Evolutionary conservation across 2,113 vertebrate genomes (phyloP), one percentile per base, ranked within the genome.

Genomic region (Melanotaenia duboulayi): DNA sequence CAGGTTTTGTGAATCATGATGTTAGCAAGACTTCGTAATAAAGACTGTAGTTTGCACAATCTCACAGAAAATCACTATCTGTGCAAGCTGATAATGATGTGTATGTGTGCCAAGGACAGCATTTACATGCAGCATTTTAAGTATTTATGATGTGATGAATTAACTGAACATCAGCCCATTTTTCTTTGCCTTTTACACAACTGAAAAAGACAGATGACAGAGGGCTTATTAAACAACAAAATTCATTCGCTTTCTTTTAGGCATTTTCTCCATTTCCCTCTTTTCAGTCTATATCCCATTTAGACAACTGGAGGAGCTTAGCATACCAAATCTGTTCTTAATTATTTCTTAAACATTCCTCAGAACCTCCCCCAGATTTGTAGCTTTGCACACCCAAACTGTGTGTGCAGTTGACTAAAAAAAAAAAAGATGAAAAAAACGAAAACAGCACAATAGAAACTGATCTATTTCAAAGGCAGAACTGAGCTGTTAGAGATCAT

Each of bases 281-380:
- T 69, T 84, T 71, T 86, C 75, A 65, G 66, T 84, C 65, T 61
- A 57, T 57, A 84, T 92, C 85, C 82, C 84, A 90, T 87, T 89
- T 80, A 87, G 80, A 88, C 69, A 54, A 85, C 83, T 44, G 71
- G 65, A 82, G 74, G 72, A 74, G 88, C 76, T 83, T 90, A 91
- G 67, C 82, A 91, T 90, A 89, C 74, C 81, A 93, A 93, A 92
- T 91, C 74, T 91, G 64, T 72, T 82, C 76, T 89, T 90, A 94
- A 90, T 89, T 83, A 76, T 83, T 89, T 92, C 81, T 82, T 76
- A 81, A 74, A 74, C 79, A 86, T 91, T 89, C 76, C 58, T 77
- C 58, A 89, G 81, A 88, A 90, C 78, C 84, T 85, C 84, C 84
- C 79, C 68, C 60, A 71, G 83, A 87, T 88, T 83, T 90, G 78